Conservation (phyloP, 2,888 invertebrate species). For the Galerucella calmariensis region DNA sequence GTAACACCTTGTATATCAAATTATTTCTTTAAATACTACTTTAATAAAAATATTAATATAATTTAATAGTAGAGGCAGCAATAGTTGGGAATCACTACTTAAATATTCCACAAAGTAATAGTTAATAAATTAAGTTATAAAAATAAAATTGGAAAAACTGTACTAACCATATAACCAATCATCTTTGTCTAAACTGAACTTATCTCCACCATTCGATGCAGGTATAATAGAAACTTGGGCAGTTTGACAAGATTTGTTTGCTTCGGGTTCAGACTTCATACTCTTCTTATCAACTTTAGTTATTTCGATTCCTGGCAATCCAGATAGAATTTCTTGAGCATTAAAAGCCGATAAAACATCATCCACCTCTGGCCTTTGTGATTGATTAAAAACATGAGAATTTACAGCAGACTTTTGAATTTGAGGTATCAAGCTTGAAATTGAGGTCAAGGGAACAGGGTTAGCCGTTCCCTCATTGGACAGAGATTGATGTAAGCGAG, state of each 20-base stretch:
- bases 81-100: too few relatives aligned
- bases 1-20: too few relatives aligned
- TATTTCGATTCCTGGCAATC: constrained; percentile 64
- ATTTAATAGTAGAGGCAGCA: too few relatives aligned
- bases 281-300: constrained; percentile 62
- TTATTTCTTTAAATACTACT: too few relatives aligned
- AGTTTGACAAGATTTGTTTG: constrained; percentile 56
- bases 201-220: constrained; percentile 54
- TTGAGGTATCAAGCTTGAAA: constrained; percentile 42
- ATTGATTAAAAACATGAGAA: constrained; percentile 9
- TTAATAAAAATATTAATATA: too few relatives aligned
- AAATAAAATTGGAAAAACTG: neutral
- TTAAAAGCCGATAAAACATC: constrained; percentile 54
- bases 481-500: constrained; percentile 66
- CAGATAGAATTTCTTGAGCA: constrained; percentile 63
- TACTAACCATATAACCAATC: constrained; percentile 63
- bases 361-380: constrained; percentile 28
- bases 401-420: constrained; percentile 46
- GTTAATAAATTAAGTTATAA: constrained; percentile 1
- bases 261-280: constrained; percentile 51
- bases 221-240: constrained; percentile 64
- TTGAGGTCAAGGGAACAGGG: constrained; percentile 52
- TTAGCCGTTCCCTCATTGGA: constrained; percentile 54
- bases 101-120: too few relatives aligned
- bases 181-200: constrained; percentile 59